A percentile compares a stretch with the other conserved stretches of the same genome.
Conservation (phyloP, 2,113 vertebrate species). For the Nanorana parkeri region DNA sequence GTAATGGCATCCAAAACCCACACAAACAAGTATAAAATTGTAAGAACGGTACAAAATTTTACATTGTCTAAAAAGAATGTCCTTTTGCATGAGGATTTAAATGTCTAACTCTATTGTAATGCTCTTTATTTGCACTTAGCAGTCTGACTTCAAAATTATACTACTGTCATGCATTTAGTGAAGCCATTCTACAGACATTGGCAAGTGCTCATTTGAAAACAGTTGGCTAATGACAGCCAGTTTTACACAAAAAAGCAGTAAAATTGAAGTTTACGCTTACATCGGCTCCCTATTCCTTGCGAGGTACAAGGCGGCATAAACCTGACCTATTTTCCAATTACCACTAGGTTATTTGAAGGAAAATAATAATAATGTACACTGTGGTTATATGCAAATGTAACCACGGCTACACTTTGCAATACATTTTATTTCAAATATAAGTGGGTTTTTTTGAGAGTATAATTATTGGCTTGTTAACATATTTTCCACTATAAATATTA, state of each 20-base stretch:
- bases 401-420: not conserved
- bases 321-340: conserved; percentile 26
- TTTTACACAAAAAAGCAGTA: conserved; percentile 22
- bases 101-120: not conserved
- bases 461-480: not conserved
- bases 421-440: not conserved
- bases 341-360: not conserved
- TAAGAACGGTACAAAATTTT: not conserved
- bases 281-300: not conserved
- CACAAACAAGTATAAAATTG: not conserved
- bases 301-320: not conserved
- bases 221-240: conserved; percentile 31
- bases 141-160: conserved; percentile 37
- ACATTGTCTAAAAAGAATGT: not conserved
- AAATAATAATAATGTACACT: not conserved
- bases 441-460: too few relatives aligned
- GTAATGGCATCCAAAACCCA: not conserved
- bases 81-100: conserved; percentile 9
- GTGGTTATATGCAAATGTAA: not conserved
- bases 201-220: conserved; percentile 27
- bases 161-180: conserved; percentile 18
- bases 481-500: not conserved
- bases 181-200: conserved; percentile 27
- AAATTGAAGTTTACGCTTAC: conserved; percentile 23
- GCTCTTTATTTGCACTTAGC: conserved; percentile 38